Evolutionary conservation across 2,888 invertebrate genomes (phyloP).

Genomic region (Heliconius sara): DNA sequence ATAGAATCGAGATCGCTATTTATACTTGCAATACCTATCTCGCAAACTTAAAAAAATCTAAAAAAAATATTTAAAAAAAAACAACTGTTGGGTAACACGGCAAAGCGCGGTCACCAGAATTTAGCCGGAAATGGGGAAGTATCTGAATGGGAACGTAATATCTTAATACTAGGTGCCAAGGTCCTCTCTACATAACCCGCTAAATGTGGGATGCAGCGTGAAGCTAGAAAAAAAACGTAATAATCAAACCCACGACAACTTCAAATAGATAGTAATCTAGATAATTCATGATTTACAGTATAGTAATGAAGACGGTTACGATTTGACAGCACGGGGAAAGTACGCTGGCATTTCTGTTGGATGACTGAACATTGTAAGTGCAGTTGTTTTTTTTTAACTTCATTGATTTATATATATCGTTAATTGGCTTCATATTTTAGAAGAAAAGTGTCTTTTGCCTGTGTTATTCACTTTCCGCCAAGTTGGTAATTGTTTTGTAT

Average conservation of each 20-base stretch:
- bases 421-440: slow-evolving; percentile 3
- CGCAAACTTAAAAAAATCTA: no score
- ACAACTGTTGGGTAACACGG: no score
- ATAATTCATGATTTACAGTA: slow-evolving; percentile 5
- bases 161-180: no score
- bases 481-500: background rate
- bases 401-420: slow-evolving; percentile 20
- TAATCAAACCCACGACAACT: background rate
- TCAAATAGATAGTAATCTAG: background rate
- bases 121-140: no score
- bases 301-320: background rate
- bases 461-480: background rate
- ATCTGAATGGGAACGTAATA: no score
- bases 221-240: no score
- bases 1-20: no score
- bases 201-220: no score
- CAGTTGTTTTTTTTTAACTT: slow-evolving; percentile 36
- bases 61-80: no score
- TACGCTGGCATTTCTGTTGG: slow-evolving; percentile 44
- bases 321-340: slow-evolving; percentile 40
- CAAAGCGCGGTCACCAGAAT: no score
- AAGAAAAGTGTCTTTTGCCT: background rate
- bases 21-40: no score
- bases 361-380: slow-evolving; percentile 31
- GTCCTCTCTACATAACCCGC: no score